Base-by-base conservation (phyloP, 2,888 invertebrate genomes). In the Smittia sp. region DNA sequence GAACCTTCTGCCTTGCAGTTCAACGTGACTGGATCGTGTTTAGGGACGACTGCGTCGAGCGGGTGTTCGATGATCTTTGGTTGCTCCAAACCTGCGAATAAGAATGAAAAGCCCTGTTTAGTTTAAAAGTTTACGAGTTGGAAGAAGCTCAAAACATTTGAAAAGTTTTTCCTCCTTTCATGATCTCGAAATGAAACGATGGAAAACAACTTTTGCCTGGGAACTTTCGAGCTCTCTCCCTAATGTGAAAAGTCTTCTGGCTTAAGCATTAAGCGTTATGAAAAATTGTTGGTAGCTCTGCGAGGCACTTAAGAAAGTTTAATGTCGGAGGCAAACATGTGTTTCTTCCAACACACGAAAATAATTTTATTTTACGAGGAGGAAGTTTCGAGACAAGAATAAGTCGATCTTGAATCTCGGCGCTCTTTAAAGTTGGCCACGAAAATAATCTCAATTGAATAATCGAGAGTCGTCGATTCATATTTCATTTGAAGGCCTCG, bases 41-140 rank as follows among this genome's bases (percentile, higher is more conserved):
- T 88, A 9, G 93, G 92, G 62, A 96, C 94, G 24, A 92, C 91
- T 76, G 92, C 90, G 84, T 96, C 94, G 74, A 91, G 86, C 6
- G 96, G 96, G 82, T 96, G 94, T 81, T 96, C 96, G 66, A 90
- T 90, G 80, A 96, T 95, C 78, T 92, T 88, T 0, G 96, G 96
- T 73, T 91, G 84, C 80, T 86, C 85, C 78, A 85, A 85, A 76
- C 83, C 85, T 85, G 82, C 32, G 79, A 79, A 20, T 70, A 75
- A 74, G 41, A 52, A 27, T 24, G 54, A 25, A 38, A 70, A 62
- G 9, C 9, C 22, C 22, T 62, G 7, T 25, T 27, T 18, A 22
- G n/a, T 18, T 20, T 20, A 9, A 58, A 18, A 6, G 9, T 2
- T 18, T 58, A 22, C 4, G 22, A 58, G 2, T 46, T 46, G 4